phyloP scores from a whole-genome alignment of 2,797 vertebrate genomes.

The Catharus ustulatus region DNA sequence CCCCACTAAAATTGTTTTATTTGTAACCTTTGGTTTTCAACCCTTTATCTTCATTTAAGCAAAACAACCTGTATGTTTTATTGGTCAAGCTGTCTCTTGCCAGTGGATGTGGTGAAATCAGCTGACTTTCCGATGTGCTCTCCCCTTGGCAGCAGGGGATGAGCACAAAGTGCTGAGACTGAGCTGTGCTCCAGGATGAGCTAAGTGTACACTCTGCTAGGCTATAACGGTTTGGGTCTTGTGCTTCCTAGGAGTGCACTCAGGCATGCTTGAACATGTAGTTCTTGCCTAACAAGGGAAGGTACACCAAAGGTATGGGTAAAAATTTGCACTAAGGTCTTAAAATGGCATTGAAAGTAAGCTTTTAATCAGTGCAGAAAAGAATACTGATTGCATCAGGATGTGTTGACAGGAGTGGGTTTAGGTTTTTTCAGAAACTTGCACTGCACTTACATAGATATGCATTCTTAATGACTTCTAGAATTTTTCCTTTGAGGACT shows the following conservation, averaged over 20 bases:
- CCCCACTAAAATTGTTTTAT: neutral
- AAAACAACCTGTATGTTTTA: neutral
- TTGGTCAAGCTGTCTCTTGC: neutral
- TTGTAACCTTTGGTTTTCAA: neutral
- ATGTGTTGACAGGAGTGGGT: neutral
- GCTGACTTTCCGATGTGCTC: neutral
- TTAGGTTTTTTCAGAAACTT: neutral
- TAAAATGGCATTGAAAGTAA: neutral
- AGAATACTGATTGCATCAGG: neutral
- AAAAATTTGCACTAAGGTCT: neutral
- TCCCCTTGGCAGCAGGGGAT: neutral
- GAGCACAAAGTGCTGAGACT: neutral
- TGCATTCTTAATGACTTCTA: neutral
- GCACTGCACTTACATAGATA: accelerated
- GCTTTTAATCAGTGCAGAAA: neutral
- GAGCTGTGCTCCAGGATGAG: neutral
- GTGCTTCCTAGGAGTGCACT: neutral
- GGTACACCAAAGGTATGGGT: neutral
- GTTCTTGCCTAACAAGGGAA: neutral
- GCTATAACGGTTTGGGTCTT: neutral
- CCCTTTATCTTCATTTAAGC: neutral
- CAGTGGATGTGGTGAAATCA: neutral
- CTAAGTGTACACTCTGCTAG: neutral
- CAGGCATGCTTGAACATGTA: neutral
- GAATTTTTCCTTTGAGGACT: neutral